Percentiles rank a stretch among this genome's conserved stretches.
phyloP scores from a whole-genome alignment of 1,140 invertebrate species.

The Drosophila insularis region DNA sequence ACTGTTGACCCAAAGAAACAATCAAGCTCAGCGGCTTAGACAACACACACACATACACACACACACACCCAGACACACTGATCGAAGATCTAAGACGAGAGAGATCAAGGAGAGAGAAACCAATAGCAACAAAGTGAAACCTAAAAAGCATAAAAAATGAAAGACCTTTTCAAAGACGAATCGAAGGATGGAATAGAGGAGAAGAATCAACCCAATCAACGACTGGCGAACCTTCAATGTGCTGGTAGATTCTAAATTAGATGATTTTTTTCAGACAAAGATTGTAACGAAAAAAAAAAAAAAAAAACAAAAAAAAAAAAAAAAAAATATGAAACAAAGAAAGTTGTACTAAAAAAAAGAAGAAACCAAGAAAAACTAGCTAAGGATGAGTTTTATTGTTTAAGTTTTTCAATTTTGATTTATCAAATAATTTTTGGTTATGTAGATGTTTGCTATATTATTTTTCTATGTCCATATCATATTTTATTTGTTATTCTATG shows the following conservation, averaged over 20 bases:
- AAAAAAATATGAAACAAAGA: conserved; percentile 34
- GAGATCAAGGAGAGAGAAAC: conserved; percentile 29
- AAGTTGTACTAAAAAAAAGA: conserved; percentile 57
- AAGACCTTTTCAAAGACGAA: conserved; percentile 77
- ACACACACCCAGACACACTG: background rate
- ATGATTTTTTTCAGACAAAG: conserved; percentile 47
- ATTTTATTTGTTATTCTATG: conserved; percentile 73
- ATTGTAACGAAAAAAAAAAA: conserved; percentile 13
- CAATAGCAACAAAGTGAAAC: conserved; percentile 20
- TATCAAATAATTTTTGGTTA: conserved; percentile 59
- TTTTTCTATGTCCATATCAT: conserved; percentile 63
- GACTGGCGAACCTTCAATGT: conserved; percentile 75
- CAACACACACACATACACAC: background rate
- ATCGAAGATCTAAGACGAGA: conserved; percentile 9
- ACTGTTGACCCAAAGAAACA: conserved; percentile 45
- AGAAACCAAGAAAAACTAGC: conserved; percentile 45
- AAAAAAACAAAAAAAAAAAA: conserved; percentile 21
- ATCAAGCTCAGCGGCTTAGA: conserved; percentile 25
- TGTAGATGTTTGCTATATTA: conserved; percentile 71
- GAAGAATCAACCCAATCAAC: conserved; percentile 66
- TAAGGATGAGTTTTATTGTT: conserved; percentile 36
- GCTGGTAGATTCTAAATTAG: conserved; percentile 76
- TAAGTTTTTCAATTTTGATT: conserved; percentile 68
- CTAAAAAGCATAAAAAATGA: conserved; percentile 53
- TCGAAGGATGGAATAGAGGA: conserved; percentile 35